Base-by-base conservation (phyloP, 2,888 invertebrate genomes). In the Acleris cristana region DNA sequence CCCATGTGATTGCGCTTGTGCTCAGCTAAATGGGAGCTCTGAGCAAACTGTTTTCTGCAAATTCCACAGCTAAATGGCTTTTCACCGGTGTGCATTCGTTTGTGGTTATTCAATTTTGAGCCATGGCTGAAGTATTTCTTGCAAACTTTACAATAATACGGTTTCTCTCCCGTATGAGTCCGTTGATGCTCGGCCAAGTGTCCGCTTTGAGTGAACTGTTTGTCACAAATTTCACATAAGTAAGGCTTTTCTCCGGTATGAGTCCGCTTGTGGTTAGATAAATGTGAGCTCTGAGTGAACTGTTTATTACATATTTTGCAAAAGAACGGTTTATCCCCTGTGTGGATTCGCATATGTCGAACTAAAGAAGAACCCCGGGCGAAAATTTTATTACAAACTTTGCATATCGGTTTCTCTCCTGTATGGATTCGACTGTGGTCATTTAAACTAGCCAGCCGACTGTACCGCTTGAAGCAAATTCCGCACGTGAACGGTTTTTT, bases 161-260 rank as follows among this genome's bases (percentile, higher is more conserved):
- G 40, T 45, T 23, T 57, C 8, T 57, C 45, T 0, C n/a, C 18
- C 6, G 16, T 44, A 10, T 57, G 57, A 5, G 14, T 45, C 3
- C 12, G 23, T 3, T 23, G 16, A 45, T 57, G 57, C 1, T 57
- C 40, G 40, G 40, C 40, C 4, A 40, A 40, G 45, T 45, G 23
- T 45, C 19, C 23, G 12, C 21, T 44, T 40, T 45, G 57, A 44
- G 23, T 14, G 23, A 45, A 57, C 8, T n/a, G 44, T 45, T 57
- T 57, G 23, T 44, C 14, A n/a, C 57, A 57, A n/a, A 57, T 10
- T 8, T 45, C 57, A 12, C 57, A 57, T 0, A 45, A 12, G 10
- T 45, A 57, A 8, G 57, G 57, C 19, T 45, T 57, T 3, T n/a
- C 23, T 3, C 40, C 57, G 2, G 57, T 45, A 44, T 57, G 57